Evolutionary conservation across 2,888 invertebrate species (phyloP).

Genomic region (Aleiodes alternator): DNA sequence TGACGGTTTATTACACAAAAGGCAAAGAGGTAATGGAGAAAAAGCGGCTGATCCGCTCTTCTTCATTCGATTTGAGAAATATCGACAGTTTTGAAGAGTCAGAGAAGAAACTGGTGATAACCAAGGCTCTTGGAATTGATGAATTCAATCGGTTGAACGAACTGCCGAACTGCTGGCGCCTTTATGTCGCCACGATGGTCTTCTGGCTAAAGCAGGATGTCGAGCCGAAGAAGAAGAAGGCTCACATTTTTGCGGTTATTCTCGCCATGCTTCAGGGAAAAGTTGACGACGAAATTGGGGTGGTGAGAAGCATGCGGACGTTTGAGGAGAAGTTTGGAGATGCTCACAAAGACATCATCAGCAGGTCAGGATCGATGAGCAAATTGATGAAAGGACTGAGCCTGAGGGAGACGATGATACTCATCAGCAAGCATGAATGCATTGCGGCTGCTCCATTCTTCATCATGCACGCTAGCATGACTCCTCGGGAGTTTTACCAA

Average conservation of each 20-base stretch:
- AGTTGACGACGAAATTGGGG: too few species aligned
- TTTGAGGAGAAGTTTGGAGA: too few species aligned
- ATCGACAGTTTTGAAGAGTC: background rate
- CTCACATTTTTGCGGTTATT: too few species aligned
- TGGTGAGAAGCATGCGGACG: too few species aligned
- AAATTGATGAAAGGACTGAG: too few species aligned
- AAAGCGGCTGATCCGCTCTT: background rate
- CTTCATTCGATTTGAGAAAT: background rate
- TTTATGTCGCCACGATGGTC: background rate
- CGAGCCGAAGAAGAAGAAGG: too few species aligned
- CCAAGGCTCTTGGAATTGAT: background rate
- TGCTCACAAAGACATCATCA: too few species aligned
- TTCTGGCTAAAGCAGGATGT: background rate
- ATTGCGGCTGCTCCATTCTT: background rate
- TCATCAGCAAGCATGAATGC: background rate
- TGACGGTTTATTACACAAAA: background rate
- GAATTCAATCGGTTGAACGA: background rate
- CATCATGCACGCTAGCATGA: background rate
- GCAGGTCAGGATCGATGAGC: too few species aligned
- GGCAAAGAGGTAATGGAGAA: background rate
- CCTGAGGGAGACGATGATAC: background rate
- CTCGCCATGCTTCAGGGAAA: too few species aligned
- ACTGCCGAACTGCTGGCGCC: background rate
- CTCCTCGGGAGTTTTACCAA: too few species aligned
- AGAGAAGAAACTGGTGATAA: background rate